Percentiles rank a stretch among this genome's conserved stretches.
Evolutionary conservation across 2,888 invertebrate genomes (phyloP).

Genomic region (Stramonita haemastoma): DNA sequence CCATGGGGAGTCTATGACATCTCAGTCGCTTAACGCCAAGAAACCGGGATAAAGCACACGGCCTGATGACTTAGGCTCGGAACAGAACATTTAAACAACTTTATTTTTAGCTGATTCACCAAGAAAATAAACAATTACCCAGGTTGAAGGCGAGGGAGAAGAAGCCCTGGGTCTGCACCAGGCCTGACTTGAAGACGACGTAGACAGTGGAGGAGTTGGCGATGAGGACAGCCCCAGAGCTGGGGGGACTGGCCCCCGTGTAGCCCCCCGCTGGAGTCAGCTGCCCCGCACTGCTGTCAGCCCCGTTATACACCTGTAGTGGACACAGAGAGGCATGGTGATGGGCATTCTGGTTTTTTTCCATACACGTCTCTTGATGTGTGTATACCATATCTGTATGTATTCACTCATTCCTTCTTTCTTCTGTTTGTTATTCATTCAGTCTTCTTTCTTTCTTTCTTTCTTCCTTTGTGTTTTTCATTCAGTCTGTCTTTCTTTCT

Average conservation of each 20-base stretch:
- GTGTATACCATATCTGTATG: neutral
- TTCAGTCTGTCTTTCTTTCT: no score
- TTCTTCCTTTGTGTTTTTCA: no score
- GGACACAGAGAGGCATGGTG: neutral
- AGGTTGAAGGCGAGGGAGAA: slow-evolving; percentile 19
- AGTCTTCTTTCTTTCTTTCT: neutral
- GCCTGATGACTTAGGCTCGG: no score
- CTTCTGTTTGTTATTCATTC: neutral
- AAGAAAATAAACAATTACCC: slow-evolving; percentile 41
- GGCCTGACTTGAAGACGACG: slow-evolving; percentile 1
- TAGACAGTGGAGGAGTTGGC: neutral
- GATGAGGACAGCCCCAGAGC: neutral
- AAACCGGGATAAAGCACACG: no score
- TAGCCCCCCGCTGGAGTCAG: neutral
- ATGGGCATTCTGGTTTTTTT: neutral
- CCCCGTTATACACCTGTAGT: slow-evolving; percentile 22
- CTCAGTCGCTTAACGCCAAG: no score
- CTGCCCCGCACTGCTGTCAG: neutral
- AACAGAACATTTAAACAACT: no score
- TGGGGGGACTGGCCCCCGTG: neutral
- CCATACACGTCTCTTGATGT: neutral
- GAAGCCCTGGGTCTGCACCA: slow-evolving; percentile 32
- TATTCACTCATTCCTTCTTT: no score
- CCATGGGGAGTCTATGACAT: no score
- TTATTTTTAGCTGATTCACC: no score